phyloP scores from a whole-genome alignment of 2,113 vertebrate species.

The Sigmodon hispidus region DNA sequence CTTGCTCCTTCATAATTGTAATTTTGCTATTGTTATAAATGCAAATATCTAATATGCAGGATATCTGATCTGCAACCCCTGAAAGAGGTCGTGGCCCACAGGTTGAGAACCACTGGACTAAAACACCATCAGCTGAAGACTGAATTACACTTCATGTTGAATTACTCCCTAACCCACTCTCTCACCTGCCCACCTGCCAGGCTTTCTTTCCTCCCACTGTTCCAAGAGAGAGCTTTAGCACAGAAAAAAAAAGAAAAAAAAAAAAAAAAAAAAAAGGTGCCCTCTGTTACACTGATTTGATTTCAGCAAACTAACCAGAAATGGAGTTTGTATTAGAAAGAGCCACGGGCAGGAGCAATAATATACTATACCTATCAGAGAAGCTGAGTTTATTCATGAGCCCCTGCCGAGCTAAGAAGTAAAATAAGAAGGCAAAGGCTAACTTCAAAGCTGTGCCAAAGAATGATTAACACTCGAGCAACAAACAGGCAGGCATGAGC shows the following conservation, averaged over 20 bases:
- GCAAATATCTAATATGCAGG: neutral
- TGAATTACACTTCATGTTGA: slow-evolving; percentile 18
- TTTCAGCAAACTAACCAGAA: slow-evolving; percentile 50
- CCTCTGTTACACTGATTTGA: slow-evolving; percentile 35
- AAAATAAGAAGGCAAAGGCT: slow-evolving; percentile 29
- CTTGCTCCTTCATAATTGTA: neutral
- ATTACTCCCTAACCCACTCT: neutral
- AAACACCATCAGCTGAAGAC: neutral
- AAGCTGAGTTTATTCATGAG: slow-evolving; percentile 77
- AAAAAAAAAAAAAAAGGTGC: neutral
- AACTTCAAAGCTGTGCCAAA: slow-evolving; percentile 76
- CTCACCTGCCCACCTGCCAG: neutral
- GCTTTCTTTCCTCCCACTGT: neutral
- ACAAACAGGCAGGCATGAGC: slow-evolving; percentile 60
- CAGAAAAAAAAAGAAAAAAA: neutral
- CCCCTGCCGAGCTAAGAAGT: slow-evolving; percentile 59
- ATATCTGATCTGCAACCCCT: neutral
- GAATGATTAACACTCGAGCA: slow-evolving; percentile 72
- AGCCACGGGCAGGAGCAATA: slow-evolving; percentile 70
- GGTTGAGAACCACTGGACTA: neutral
- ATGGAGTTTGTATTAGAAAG: slow-evolving; percentile 73
- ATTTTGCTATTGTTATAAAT: neutral
- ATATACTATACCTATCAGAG: slow-evolving; percentile 38
- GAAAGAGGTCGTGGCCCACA: neutral
- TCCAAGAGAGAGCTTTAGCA: neutral